phyloP scores from a whole-genome alignment of 2,113 vertebrate species.

The Hylia prasina region DNA sequence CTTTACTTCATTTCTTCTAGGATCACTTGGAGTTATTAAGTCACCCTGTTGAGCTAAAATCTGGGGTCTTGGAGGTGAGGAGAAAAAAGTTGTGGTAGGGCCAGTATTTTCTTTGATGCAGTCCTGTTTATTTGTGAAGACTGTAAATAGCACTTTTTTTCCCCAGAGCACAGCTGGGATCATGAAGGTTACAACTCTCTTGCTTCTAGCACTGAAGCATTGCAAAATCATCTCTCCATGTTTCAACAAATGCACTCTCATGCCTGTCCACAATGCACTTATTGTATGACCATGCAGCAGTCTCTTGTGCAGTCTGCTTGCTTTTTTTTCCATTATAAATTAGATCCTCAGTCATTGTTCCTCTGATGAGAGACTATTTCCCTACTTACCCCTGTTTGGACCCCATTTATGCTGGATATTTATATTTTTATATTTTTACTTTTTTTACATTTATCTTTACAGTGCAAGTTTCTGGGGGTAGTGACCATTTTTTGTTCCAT shows the following conservation, averaged over 20 bases:
- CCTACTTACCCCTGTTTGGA: background rate
- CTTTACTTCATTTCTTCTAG: background rate
- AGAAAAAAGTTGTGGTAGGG: background rate
- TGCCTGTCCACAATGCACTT: background rate
- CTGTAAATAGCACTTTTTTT: background rate
- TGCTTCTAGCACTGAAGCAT: background rate
- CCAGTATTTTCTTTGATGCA: background rate
- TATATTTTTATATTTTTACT: background rate
- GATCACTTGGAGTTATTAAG: background rate
- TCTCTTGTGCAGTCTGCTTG: background rate
- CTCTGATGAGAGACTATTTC: background rate
- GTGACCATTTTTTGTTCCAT: background rate
- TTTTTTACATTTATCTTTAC: background rate
- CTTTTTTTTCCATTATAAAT: background rate
- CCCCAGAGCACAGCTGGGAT: background rate
- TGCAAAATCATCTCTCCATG: background rate
- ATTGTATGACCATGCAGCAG: background rate
- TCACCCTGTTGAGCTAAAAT: background rate
- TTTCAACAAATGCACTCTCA: background rate
- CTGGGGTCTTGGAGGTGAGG: background rate
- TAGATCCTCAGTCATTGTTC: background rate
- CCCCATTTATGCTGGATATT: background rate
- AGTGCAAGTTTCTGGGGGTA: background rate
- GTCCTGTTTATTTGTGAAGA: constrained; percentile 6
- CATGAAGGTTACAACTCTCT: background rate